Percentiles rank a stretch among this genome's conserved stretches.
Evolutionary conservation across 2,113 vertebrate species (phyloP).

Genomic region (Peromyscus polionotus): DNA sequence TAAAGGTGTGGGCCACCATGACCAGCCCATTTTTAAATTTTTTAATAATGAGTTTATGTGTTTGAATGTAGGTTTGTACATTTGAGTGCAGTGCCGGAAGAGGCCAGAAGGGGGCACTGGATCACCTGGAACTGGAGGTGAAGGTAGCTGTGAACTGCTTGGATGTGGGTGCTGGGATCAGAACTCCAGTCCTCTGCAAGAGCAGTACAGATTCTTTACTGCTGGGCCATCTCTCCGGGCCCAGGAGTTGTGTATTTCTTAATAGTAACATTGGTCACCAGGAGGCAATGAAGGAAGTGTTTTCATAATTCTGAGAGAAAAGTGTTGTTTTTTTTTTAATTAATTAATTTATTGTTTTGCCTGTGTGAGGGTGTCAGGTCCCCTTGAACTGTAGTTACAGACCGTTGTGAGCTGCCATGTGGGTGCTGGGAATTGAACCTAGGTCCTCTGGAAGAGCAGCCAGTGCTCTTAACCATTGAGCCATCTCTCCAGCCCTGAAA

Average conservation of each 20-base stretch:
- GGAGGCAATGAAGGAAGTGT: not conserved
- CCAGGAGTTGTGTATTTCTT: not conserved
- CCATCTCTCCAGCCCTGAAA: too few species aligned
- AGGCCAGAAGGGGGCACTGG: not conserved
- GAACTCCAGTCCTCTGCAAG: not conserved
- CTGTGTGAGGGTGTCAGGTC: too few species aligned
- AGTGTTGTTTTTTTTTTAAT: not conserved
- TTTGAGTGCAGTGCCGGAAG: not conserved
- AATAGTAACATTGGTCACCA: not conserved
- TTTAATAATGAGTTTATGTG: not conserved
- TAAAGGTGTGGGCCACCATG: not conserved
- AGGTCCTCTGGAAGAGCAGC: too few species aligned
- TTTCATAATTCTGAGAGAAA: constrained; percentile 57
- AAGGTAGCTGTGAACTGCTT: not conserved
- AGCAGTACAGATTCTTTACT: not conserved
- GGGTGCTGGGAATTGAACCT: too few species aligned
- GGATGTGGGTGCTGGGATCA: not conserved
- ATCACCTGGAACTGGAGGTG: not conserved
- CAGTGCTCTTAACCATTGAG: too few species aligned
- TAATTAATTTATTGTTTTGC: too few species aligned
- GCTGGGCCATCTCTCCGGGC: not conserved
- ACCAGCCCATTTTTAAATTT: not conserved
- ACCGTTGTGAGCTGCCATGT: too few species aligned
- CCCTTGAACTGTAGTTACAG: too few species aligned
- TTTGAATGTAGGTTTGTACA: not conserved